phyloP scores from a whole-genome alignment of 35 echinoderm and acorn worm species.

The Lytechinus pictus region DNA sequence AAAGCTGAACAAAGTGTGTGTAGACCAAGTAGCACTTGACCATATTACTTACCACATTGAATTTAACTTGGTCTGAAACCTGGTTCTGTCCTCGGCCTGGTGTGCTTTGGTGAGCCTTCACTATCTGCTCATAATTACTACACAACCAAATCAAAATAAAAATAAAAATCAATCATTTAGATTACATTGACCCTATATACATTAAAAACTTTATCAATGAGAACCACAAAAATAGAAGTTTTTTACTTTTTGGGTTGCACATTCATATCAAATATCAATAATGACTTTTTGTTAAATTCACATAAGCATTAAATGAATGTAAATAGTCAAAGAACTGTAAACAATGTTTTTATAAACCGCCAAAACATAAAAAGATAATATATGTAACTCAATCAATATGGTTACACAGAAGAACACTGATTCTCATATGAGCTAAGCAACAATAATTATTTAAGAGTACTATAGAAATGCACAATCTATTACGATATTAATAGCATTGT shows the following conservation, averaged over 20 bases:
- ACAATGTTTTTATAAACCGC: neutral
- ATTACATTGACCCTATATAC: neutral
- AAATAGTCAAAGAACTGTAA: neutral
- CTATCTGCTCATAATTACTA: constrained; percentile 99
- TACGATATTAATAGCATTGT: no score
- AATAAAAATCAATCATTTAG: neutral
- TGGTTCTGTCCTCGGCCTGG: constrained; percentile 96
- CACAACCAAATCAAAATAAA: constrained; percentile 26
- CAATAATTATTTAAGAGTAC: neutral
- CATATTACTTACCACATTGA: constrained; percentile 89
- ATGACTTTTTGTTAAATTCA: neutral
- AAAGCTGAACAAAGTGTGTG: no score
- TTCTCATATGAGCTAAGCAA: neutral
- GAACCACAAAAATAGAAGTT: neutral
- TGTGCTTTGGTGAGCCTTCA: constrained; percentile 97
- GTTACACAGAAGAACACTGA: neutral
- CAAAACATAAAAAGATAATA: neutral
- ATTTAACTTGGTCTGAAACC: constrained; percentile 97
- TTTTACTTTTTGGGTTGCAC: neutral
- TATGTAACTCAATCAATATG: neutral
- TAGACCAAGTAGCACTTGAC: no score
- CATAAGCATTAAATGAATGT: neutral
- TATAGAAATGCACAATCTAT: no score
- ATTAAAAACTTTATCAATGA: neutral
- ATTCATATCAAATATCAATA: neutral